Conservation (phyloP, 1,140 invertebrate genomes). For the Heliconius eleuchia region DNA sequence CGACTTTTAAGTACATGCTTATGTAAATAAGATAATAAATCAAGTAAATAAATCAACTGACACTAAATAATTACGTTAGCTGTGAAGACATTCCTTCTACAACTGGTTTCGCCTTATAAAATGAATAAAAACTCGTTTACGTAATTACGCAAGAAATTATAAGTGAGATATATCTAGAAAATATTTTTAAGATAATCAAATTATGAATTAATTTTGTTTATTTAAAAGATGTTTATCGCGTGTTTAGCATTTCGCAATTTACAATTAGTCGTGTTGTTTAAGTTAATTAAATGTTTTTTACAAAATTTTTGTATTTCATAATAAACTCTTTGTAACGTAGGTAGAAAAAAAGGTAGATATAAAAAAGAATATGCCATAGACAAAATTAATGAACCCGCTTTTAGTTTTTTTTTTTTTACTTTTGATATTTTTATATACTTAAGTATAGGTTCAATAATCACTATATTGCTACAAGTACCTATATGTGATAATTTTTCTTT, state of each 20-base stretch:
- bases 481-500: too few relatives aligned
- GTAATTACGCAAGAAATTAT: slow-evolving; percentile 24
- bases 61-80: slow-evolving; percentile 30
- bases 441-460: too few relatives aligned
- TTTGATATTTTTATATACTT: too few relatives aligned
- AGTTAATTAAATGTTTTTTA: neutral
- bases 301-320: neutral
- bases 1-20: slow-evolving; percentile 16
- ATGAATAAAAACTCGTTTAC: slow-evolving; percentile 18
- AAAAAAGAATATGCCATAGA: too few relatives aligned
- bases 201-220: slow-evolving; percentile 21
- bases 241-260: neutral
- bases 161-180: slow-evolving; percentile 18
- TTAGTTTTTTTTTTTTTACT: too few relatives aligned
- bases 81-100: slow-evolving; percentile 23
- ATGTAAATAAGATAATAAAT: slow-evolving; percentile 36
- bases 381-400: too few relatives aligned
- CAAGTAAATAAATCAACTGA: slow-evolving; percentile 31
- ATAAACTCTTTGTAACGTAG: too few relatives aligned
- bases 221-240: slow-evolving; percentile 11
- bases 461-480: too few relatives aligned
- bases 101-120: slow-evolving; percentile 23
- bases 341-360: too few relatives aligned
- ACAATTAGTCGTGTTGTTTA: neutral
- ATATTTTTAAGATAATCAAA: slow-evolving; percentile 18